phyloP scores from a whole-genome alignment of 2,113 vertebrate species.

The Neofelis nebulosa region DNA sequence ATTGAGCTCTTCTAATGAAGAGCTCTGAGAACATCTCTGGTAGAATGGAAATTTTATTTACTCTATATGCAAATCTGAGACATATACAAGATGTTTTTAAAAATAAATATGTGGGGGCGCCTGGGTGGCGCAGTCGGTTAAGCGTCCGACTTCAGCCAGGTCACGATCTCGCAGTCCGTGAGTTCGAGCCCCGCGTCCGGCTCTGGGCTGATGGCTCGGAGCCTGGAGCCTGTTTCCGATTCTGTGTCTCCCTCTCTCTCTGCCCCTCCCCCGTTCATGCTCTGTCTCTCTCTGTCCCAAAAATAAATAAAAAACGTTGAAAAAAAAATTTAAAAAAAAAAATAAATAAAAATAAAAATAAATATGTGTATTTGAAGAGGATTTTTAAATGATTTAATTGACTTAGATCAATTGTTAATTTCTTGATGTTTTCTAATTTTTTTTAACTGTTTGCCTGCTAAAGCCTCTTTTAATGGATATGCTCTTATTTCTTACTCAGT shows the following conservation, averaged over 20 bases:
- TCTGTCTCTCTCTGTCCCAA: too few species aligned
- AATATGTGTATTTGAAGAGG: background rate
- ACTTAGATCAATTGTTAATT: background rate
- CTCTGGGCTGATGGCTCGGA: too few species aligned
- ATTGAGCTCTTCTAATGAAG: background rate
- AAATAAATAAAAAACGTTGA: too few species aligned
- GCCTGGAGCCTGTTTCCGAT: too few species aligned
- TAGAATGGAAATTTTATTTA: background rate
- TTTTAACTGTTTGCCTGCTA: background rate
- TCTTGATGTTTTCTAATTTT: background rate
- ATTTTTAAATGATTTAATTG: background rate
- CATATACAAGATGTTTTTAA: background rate
- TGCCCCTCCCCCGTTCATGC: too few species aligned
- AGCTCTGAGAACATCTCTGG: background rate
- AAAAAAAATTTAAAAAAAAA: too few species aligned
- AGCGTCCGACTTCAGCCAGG: too few species aligned
- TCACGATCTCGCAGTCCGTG: too few species aligned
- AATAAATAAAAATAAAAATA: background rate
- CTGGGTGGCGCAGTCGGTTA: too few species aligned
- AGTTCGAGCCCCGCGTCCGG: too few species aligned
- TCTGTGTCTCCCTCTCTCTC: too few species aligned
- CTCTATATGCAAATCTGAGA: constrained; percentile 26
- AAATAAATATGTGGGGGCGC: background rate
- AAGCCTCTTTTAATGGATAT: background rate
- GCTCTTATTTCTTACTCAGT: background rate